A percentile compares a stretch with the other conserved stretches of the same genome.
These are phyloP conservation scores for Lypha dubia DNA, from an alignment of 2,888 invertebrate species.

Conservation along the genomic window DNA sequence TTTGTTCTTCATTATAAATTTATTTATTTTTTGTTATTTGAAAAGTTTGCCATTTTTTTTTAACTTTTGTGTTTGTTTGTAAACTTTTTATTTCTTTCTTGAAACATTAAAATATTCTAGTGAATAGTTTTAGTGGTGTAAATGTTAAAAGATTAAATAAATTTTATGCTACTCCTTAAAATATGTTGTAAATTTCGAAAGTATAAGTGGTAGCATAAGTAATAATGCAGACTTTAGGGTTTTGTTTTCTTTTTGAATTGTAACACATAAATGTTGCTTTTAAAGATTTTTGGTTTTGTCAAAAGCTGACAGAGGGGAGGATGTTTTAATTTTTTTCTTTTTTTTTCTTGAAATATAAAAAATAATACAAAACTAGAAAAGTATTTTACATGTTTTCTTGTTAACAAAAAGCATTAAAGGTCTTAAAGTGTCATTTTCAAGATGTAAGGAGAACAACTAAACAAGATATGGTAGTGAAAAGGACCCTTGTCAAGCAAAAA, in stretches of 20 bases:
- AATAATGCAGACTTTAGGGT: slow-evolving; percentile 48
- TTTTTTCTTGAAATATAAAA: background rate
- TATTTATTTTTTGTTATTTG: background rate
- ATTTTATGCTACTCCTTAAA: slow-evolving; percentile 49
- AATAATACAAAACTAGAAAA: slow-evolving; percentile 25
- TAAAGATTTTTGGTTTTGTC: slow-evolving; percentile 17
- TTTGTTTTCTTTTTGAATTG: background rate
- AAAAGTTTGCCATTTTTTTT: slow-evolving; percentile 11
- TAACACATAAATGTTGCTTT: slow-evolving; percentile 3
- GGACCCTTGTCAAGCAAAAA: slow-evolving; percentile 29
- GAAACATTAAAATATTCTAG: slow-evolving; percentile 29
- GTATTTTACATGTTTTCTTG: slow-evolving; percentile 48
- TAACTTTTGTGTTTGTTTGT: slow-evolving; percentile 29
- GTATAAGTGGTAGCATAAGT: slow-evolving; percentile 16
- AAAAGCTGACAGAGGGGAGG: background rate
- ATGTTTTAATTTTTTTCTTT: background rate
- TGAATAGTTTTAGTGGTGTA: slow-evolving; percentile 46
- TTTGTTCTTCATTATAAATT: no score
- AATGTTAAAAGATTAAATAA: slow-evolving; percentile 55
- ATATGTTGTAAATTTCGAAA: slow-evolving; percentile 30
- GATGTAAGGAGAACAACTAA: background rate
- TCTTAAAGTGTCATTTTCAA: slow-evolving; percentile 53
- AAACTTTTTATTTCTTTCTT: slow-evolving; percentile 24
- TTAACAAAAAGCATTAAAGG: slow-evolving; percentile 39
- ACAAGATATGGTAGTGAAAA: background rate